Conservation (phyloP, 2,888 invertebrate species). For the Hemistola chrysoprasaria region DNA sequence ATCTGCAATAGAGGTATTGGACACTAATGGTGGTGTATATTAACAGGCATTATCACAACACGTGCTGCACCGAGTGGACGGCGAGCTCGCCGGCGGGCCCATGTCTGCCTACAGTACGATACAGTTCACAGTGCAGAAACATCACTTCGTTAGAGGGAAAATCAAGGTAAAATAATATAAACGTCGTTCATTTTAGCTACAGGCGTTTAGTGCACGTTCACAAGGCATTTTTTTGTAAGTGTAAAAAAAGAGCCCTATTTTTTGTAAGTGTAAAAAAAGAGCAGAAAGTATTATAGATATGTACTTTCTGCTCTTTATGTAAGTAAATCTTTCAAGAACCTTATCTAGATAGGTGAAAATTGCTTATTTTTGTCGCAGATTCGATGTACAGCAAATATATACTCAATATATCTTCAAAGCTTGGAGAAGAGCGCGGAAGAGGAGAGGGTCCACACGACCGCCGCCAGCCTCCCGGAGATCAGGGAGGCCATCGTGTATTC, state of each 20-base stretch:
- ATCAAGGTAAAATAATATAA: constrained; percentile 63
- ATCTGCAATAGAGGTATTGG: too few species aligned
- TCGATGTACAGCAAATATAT: constrained; percentile 69
- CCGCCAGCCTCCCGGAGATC: constrained; percentile 52
- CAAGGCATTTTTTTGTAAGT: too few species aligned
- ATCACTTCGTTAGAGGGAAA: constrained; percentile 66
- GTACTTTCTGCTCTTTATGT: too few species aligned
- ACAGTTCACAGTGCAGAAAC: constrained; percentile 68
- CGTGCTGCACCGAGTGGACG: constrained; percentile 69
- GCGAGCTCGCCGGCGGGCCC: constrained; percentile 52
- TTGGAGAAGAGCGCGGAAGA: constrained; percentile 65
- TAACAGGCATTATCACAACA: constrained; percentile 65
- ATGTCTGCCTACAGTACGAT: constrained; percentile 73
- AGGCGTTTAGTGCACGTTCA: too few species aligned
- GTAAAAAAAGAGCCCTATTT: too few species aligned
- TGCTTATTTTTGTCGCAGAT: constrained; percentile 43
- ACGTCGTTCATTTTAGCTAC: too few species aligned
- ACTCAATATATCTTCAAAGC: constrained; percentile 66
- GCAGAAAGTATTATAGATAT: too few species aligned
- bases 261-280: too few species aligned
- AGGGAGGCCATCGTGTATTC: constrained; percentile 64
- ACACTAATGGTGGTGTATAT: too few species aligned
- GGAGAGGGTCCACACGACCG: constrained; percentile 57
- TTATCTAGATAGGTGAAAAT: constrained; percentile 52
- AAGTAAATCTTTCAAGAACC: too few species aligned